Evolutionary conservation across 2,113 vertebrate species (phyloP).

Genomic region (Chlamydotis undulata): DNA sequence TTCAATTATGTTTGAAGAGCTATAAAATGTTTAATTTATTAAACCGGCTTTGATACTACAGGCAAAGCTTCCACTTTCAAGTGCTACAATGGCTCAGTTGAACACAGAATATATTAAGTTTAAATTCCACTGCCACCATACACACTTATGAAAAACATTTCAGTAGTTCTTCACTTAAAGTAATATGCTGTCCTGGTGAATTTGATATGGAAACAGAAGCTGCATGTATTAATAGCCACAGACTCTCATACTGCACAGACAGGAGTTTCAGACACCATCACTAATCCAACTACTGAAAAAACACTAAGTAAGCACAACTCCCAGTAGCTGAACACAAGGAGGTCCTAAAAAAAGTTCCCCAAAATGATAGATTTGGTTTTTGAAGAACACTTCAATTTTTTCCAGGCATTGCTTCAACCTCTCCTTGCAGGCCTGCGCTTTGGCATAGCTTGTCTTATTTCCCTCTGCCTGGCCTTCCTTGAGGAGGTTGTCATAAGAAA

Average conservation of each 20-base stretch:
- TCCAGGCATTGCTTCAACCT: neutral
- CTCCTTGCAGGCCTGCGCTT: neutral
- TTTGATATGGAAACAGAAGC: neutral
- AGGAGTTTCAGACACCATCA: neutral
- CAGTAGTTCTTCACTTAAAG: conserved; percentile 7
- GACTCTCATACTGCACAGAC: neutral
- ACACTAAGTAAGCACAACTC: neutral
- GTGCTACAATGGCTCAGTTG: conserved; percentile 1
- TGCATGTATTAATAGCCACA: neutral
- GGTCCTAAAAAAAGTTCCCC: neutral
- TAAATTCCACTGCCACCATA: neutral
- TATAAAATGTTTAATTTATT: conserved; percentile 59
- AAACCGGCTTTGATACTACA: conserved; percentile 40
- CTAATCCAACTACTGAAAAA: neutral
- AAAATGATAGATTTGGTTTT: neutral
- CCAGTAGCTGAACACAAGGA: neutral
- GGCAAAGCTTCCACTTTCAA: conserved; percentile 37
- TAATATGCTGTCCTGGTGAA: neutral
- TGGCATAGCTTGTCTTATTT: neutral
- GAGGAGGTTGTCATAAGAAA: neutral
- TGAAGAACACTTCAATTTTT: neutral
- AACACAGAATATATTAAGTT: conserved; percentile 25
- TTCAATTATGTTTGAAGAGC: conserved; percentile 40
- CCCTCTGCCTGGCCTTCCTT: neutral
- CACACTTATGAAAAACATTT: neutral